Evolutionary conservation across 2,888 invertebrate species (phyloP), one percentile per base, ranked within the genome.

Genomic region (Phyllotreta cruciferae): DNA sequence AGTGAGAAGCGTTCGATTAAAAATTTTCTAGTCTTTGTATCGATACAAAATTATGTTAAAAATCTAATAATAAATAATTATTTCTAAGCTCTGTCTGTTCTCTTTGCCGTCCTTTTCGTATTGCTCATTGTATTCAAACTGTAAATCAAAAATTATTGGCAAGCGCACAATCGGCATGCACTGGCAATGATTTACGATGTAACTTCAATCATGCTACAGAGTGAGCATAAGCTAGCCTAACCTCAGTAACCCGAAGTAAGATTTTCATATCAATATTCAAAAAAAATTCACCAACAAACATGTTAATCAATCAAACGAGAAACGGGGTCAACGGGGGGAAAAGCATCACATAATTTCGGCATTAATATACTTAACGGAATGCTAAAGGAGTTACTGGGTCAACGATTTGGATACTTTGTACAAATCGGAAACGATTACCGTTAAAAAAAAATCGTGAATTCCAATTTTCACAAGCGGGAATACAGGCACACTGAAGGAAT

Each of bases 391-490:
- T 44, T 44, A 56, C 44, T 56, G 45, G 56, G 56, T 44, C 56
- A 56, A 42, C 37, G 44, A 35, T 56, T 56, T 44, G 44, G 41
- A 44, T 41, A 35, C 45, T 45, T 36, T 50, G 34, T 34, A 56
- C 56, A 56, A 56, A 41, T 55, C 42, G 24, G 55, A 53, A 37
- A 10, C n/a, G 4, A 53, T 13, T 54, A 56, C 56, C 56, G 56
- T 44, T 56, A 44, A 44, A 54, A 54, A n/a, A 44, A 56, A 52
- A 49, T 52, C 52, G 9, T 37, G 38, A 52, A 52, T 37, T 52
- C 38, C 37, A 52, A 52, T 52, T 52, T 52, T 52, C n/a, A 35
- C 38, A 37, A 11, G 9, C 34, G 52, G 37, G 38, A 52, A 52
- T 38, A 52, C 11, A 52, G 24, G 24, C 9, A 52, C 52, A 5